Conservation (phyloP, 2,888 invertebrate species). For the Polymixis lichenea region DNA sequence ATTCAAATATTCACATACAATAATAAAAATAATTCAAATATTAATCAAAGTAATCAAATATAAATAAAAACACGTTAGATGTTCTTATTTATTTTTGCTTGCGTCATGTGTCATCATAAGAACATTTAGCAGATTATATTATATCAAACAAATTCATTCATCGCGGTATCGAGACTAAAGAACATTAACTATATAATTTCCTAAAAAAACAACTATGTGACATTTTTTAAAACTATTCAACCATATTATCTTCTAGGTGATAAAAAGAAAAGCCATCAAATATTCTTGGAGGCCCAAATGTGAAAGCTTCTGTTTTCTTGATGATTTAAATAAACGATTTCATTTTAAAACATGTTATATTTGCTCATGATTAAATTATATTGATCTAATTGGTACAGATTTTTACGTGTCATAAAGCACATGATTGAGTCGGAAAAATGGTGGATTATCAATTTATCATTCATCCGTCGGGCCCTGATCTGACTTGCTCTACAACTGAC, state of each 20-base stretch:
- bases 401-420: not conserved
- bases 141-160: not conserved
- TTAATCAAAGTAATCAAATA: too few relatives aligned
- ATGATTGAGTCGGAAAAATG: not conserved
- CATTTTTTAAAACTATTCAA: not conserved
- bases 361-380: not conserved
- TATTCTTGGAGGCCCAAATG: conserved; percentile 7
- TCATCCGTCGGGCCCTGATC: too few relatives aligned
- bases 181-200: not conserved
- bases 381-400: not conserved
- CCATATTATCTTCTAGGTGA: conserved; percentile 21
- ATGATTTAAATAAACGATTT: conserved; percentile 24
- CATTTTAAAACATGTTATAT: not conserved
- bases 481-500: not conserved
- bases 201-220: not conserved
- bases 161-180: not conserved
- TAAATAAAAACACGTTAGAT: too few relatives aligned
- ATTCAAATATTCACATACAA: not conserved
- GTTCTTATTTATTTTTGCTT: too few relatives aligned
- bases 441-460: not conserved
- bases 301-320: conserved; percentile 37
- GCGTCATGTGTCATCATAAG: too few relatives aligned
- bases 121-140: not conserved
- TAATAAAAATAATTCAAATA: too few relatives aligned
- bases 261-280: conserved; percentile 29